Evolutionary conservation across 2,888 invertebrate species (phyloP), one percentile per base, ranked within the genome.

Genomic region (Aphodius granarius): DNA sequence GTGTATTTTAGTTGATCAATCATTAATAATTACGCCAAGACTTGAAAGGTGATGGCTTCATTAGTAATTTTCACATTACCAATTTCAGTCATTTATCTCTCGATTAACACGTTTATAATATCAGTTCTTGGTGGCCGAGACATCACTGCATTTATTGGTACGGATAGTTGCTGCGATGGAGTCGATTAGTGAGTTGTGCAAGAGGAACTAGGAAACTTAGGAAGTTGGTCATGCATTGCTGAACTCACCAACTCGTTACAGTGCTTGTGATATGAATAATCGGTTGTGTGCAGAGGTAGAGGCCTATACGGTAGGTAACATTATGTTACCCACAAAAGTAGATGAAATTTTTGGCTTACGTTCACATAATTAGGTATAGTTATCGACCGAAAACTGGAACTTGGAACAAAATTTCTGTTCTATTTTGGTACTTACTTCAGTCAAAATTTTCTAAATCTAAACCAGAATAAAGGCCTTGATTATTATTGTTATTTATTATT

Each of bases 151-250:
- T 0, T 9, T 43, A 43, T 43, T 43, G 43, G 43, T 13, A 43
- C 43, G 4, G 43, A 1, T 6, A 13, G 6, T 43, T 43, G 43
- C 1, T 43, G 43, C 65, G 65, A 18, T 19, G 4, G 16, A 18
- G 9, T 22, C 13, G 68, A 68, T 68, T 68, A 68, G 68, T 21
- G 13, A n/a, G 68, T 68, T 68, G 22, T 22, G 68, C 20, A 68
- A 68, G 68, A 68, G 68, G 68, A 68, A 68, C 20, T n/a, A 22
- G 68, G 68, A 68, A 68, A 68, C 20, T 20, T 68, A 68, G 68
- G 68, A 68, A 68, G 68, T 68, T 68, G 68, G 68, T 68, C 68
- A 68, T 22, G 68, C 68, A 68, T 68, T 21, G 68, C 16, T 22
- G 68, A 20, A 68, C 22, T n/a, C 68, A 20, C 20, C 22, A 68